Conservation (phyloP, 2,113 vertebrate species). For the Syrmaticus mikado region DNA sequence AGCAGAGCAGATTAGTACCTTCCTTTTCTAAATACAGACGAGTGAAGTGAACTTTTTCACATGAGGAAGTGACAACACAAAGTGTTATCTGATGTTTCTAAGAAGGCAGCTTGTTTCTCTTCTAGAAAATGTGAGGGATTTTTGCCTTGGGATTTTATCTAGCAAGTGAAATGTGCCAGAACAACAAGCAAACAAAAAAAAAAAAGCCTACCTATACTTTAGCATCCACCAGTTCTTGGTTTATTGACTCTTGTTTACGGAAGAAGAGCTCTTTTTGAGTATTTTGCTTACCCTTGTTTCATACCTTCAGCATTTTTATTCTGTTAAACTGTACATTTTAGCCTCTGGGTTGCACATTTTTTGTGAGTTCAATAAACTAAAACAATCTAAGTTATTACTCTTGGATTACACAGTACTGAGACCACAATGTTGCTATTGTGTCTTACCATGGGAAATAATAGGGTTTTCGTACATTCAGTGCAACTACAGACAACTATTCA, state of each 20-base stretch:
- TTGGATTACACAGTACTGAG: conserved; percentile 69
- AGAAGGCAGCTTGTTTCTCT: neutral
- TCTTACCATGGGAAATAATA: conserved; percentile 76
- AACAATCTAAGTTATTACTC: conserved; percentile 70
- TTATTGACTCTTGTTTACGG: conserved; percentile 2
- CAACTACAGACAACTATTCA: conserved; percentile 56
- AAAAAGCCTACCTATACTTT: neutral
- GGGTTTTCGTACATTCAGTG: conserved; percentile 59
- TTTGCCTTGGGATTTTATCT: neutral
- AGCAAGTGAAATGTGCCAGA: conserved; percentile 4
- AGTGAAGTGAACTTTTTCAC: neutral
- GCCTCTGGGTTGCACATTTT: conserved; percentile 62
- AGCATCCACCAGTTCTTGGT: neutral
- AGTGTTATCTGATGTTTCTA: neutral
- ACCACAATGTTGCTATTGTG: conserved; percentile 49
- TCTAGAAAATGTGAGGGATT: neutral
- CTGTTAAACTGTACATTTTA: conserved; percentile 49
- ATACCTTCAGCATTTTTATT: conserved; percentile 34
- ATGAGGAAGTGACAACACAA: neutral
- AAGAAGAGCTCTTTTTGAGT: conserved; percentile 27
- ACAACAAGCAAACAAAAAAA: neutral
- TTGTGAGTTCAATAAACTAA: conserved; percentile 73
- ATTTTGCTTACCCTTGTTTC: neutral
- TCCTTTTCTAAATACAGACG: neutral
- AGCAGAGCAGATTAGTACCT: rapidly evolving